Evolutionary conservation across 2,113 vertebrate genomes (phyloP).

Genomic region (Mesoclemmys tuberculata): DNA sequence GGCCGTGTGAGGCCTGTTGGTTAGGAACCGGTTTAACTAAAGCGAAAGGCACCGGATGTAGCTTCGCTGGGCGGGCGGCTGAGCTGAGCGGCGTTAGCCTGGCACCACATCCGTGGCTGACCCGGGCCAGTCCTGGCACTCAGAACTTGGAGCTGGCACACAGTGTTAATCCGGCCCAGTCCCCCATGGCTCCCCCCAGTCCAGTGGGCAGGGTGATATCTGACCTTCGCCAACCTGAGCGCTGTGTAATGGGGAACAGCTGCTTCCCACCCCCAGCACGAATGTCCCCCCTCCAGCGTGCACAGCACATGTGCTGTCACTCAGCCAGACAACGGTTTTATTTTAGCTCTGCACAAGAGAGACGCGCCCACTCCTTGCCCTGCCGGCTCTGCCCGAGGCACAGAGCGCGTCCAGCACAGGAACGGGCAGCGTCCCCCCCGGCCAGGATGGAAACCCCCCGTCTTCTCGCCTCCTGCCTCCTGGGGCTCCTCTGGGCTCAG

Average conservation of each 20-base stretch:
- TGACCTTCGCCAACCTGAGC: constrained; percentile 2
- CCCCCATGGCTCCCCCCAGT: not conserved
- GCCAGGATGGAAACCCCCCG: constrained; percentile 55
- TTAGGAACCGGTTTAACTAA: no score
- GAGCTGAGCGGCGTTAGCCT: not conserved
- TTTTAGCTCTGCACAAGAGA: constrained; percentile 36
- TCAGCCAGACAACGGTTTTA: constrained; percentile 67
- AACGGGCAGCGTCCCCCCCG: not conserved
- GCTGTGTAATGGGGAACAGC: constrained; percentile 53
- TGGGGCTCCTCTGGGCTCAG: constrained; percentile 64
- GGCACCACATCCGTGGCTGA: no score
- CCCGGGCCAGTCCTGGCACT: not conserved
- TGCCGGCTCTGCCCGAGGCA: not conserved
- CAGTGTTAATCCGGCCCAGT: not conserved
- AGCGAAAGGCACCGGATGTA: no score
- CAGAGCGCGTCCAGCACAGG: not conserved
- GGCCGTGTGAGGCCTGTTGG: not conserved
- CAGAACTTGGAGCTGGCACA: not conserved
- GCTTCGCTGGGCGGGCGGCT: no score
- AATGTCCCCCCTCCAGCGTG: constrained; percentile 39
- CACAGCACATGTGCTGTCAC: constrained; percentile 83
- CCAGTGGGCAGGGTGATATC: constrained; percentile 14
- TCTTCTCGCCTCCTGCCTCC: constrained; percentile 64
- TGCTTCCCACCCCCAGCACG: constrained; percentile 35
- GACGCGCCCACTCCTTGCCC: not conserved